A percentile compares a stretch with the other conserved stretches of the same genome.
Conservation (phyloP, 2,113 vertebrate genomes). For the Epinephelus cyanopodus region DNA sequence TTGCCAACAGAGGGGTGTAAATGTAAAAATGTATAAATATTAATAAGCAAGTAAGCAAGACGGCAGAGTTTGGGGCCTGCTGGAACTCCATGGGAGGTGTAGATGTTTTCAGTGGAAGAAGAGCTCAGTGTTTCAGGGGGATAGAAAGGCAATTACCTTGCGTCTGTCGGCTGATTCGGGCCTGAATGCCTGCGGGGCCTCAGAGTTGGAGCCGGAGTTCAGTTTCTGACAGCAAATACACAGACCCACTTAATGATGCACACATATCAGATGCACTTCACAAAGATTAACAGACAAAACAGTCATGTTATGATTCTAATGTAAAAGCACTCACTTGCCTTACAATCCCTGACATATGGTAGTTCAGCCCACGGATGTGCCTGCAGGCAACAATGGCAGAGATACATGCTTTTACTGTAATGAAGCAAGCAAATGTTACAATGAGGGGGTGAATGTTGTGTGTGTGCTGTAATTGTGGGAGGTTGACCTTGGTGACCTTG, state of each 20-base stretch:
- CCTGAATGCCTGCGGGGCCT: constrained; percentile 65
- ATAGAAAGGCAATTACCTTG: constrained; percentile 86
- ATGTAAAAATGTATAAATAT: constrained; percentile 82
- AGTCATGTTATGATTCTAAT: constrained; percentile 34
- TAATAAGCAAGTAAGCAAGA: constrained; percentile 69
- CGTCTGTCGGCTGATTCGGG: constrained; percentile 64
- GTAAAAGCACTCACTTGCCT: constrained; percentile 29
- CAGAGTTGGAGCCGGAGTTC: constrained; percentile 54
- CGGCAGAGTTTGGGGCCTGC: constrained; percentile 61
- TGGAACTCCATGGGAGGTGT: constrained; percentile 74
- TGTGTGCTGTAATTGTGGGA: constrained; percentile 82
- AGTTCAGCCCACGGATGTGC: constrained; percentile 14
- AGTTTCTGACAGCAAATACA: constrained; percentile 42
- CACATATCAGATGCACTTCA: constrained; percentile 39
- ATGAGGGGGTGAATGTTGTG: constrained; percentile 66
- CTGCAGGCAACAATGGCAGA: constrained; percentile 23
- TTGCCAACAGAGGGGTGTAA: constrained; percentile 75
- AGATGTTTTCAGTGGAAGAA: constrained; percentile 70
- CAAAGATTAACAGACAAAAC: constrained; percentile 33
- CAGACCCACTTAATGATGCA: constrained; percentile 56
- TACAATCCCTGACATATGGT: constrained; percentile 8
- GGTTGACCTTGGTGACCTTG: constrained; percentile 60
- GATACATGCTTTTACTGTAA: constrained; percentile 18
- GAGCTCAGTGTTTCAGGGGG: constrained; percentile 69
- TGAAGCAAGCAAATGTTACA: constrained; percentile 76